Evolutionary conservation across 2,113 vertebrate species (phyloP), one percentile per base, ranked within the genome.

Genomic region (Athene cunicularia): DNA sequence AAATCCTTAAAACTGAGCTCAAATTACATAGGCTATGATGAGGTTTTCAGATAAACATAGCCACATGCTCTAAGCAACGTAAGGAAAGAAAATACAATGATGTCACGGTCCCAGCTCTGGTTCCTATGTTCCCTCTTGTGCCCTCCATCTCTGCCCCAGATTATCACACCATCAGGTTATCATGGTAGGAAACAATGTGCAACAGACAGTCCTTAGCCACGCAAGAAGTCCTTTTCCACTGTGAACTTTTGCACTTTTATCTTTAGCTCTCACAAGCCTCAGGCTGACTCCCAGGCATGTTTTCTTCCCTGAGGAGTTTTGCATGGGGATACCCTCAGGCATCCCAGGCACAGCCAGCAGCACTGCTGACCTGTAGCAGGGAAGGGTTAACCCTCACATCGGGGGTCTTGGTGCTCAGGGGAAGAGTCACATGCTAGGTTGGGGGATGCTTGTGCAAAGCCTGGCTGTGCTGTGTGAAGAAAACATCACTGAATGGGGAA

Each of bases 21-120:
- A 68, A 45, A 70, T 95, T 95, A 95, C 88, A 73, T 5, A 66
- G 91, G 41, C 52, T 2, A 5, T 33, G 62, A 67, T 93, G 81
- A 96, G 64, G 77, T 80, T 96, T 95, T 80, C 82, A 82, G 81
- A 97, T 84, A 96, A 97, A 96, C 86, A 96, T 32, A 93, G 93
- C 37, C 80, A 62, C 90, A 70, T 5, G 28, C 60, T 88, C 86
- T 76, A 80, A 92, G 66, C 70, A 88, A 86, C 84, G 88, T 39
- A 32, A 64, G 49, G 92, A 77, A 88, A 91, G 62, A 94, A 96
- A 97, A 87, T 4, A 53, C 71, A 91, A 67, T 84, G 86, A 94
- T 86, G 77, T 95, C 92, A 92, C 50, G 35, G 41, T 56, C 63
- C 49, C 12, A 1, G 72, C 47, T 94, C 73, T 19, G 5, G 17